Base-by-base conservation (phyloP, 92 coral and sea anemone species). In the Pocillopora grandis region DNA sequence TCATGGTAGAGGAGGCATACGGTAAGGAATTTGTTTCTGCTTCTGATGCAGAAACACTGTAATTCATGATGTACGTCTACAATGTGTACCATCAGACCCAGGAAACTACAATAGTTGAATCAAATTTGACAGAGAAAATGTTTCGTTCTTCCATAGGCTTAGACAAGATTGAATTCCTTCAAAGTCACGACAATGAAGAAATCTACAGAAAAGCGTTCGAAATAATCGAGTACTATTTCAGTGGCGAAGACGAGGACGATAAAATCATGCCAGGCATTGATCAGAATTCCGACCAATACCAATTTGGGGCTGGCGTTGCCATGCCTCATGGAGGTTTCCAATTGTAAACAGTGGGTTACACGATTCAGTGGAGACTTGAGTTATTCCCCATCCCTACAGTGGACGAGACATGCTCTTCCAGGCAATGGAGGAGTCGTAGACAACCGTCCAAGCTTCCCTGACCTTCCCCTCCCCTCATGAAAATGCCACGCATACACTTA, bases 131-230 rank as follows among this genome's bases (percentile, higher is more conserved):
- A 8, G 7, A 1, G 59, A 69, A 57, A 11, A 21, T 33, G 12
- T 21, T 37, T 20, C 15, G 21, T 61, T 76, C 57, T 75, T 17
- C 72, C 70, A 31, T 60, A 96, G 99, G 99, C 58, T 83, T 96
- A 60, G 99, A 96, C 94, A 96, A 96, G 89, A 94, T 96, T 71
- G 98, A 96, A 68, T 96, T 92, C 79, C 99, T 96, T 69, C 99
- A 96, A 89, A 94, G 99, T 67, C 99, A 96, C 71, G 99, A 96
- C 88, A 96, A 96, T 78, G 97, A 97, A 66, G 96, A 97, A 84
- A 97, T 97, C 49, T 97, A 97, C 89, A 94, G 94, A 84, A 97
- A 97, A 71, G 96, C 98, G 9, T 97, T 92, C 81, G 99, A 94
- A 74, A 94, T 97, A 19, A 94, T 97, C 17, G 99, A 97, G 85